Evolutionary conservation across 2,797 vertebrate species (phyloP), one percentile per base, ranked within the genome.

Genomic region (Myotis planiceps): DNA sequence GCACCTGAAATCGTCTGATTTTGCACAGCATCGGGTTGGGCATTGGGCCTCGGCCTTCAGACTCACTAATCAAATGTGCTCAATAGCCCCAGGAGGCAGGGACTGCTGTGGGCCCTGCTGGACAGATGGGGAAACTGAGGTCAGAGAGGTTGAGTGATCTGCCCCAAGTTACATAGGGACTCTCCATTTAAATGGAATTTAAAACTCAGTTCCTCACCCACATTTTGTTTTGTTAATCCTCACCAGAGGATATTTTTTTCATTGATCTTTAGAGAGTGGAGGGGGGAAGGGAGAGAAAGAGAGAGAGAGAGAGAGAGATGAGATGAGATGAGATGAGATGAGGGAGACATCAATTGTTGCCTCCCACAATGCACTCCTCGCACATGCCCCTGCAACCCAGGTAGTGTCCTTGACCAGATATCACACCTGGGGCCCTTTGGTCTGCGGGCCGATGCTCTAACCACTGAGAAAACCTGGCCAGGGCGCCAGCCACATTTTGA

Each of bases 191-290:
- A 51, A 47, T 66, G 42, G 32, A 66, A 65, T 63, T 85, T 16
- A 86, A 89, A 92, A 76, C 13, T 60, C 68, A 69, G 16, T 51
- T 94, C 65, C 76, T 84, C 32, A 16, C 34, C 53, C 27, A 55
- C 9, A 27, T 19, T 45, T 29, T 60, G 58, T 29, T 14, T 29
- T 60, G 27, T 60, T 60, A 60, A 60, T 60, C 27, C 25, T 60
- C 27, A 29, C 25, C 58, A 60, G 27, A 13, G 58, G 58, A 14
- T 60, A 14, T 49, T 29, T 60, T 58, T 27, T 25, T 5, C 58
- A 60, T 13, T 60, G 58, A 29, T 29, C 6, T 60, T 60, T 29
- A 60, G 27, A 60, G 12, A 6, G 55, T 5, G 10, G 12, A 5
- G 10, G 8, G 23, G 23, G 25, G 4, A 3, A 47, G 13, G 45